Conservation (phyloP, 1,140 invertebrate genomes). For the Microplitis mediator region DNA sequence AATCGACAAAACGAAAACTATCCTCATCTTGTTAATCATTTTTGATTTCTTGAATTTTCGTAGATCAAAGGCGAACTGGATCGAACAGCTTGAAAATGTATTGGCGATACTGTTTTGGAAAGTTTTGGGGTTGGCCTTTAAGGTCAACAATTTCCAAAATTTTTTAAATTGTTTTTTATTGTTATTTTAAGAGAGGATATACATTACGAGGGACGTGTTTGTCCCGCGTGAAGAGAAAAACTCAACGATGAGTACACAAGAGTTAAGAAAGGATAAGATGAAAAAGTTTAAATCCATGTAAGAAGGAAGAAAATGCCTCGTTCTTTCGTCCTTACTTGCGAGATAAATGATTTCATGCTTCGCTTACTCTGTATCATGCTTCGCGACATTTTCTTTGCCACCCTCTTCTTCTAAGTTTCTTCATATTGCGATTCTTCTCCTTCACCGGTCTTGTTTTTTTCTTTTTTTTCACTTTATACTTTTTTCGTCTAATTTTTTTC, state of each 20-base stretch:
- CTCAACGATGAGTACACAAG: not conserved
- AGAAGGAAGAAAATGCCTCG: conserved; percentile 44
- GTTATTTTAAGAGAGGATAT: not conserved
- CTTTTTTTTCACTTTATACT: not conserved
- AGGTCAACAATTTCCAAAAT: not conserved
- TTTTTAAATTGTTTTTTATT: not conserved
- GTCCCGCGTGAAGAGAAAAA: not conserved
- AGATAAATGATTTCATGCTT: conserved; percentile 62
- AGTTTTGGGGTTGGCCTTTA: too few species aligned
- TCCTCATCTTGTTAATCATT: too few species aligned
- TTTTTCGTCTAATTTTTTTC: not conserved
- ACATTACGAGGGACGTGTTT: not conserved
- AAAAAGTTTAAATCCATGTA: conserved; percentile 49
- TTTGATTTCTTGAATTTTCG: too few species aligned
- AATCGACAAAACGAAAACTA: too few species aligned
- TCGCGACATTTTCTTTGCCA: conserved; percentile 41
- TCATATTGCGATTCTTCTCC: not conserved
- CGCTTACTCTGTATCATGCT: conserved; percentile 55
- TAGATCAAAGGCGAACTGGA: too few species aligned
- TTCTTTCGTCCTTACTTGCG: conserved; percentile 52
- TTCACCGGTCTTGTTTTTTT: not conserved
- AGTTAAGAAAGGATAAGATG: not conserved
- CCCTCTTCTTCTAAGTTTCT: not conserved
- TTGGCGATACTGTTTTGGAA: too few species aligned
- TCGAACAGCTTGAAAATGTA: too few species aligned